Conservation (phyloP, 2,888 invertebrate species). For the Eupelmus urozonus region DNA sequence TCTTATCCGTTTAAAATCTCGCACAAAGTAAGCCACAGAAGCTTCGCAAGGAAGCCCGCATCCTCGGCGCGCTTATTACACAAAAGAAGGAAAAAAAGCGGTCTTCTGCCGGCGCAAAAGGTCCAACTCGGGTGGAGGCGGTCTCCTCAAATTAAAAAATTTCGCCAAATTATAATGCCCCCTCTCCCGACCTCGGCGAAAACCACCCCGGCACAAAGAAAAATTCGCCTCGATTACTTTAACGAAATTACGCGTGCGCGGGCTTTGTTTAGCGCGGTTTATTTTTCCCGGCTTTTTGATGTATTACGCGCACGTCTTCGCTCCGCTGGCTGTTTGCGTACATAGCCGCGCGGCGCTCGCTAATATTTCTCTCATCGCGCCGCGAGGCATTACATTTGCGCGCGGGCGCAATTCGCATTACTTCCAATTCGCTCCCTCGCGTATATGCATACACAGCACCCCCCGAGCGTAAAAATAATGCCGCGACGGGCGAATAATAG, state of each 20-base stretch:
- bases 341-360: background rate
- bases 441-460: no score
- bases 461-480: constrained; percentile 46
- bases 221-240: background rate
- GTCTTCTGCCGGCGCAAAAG: no score
- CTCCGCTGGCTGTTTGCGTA: constrained; percentile 3
- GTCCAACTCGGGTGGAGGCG: no score
- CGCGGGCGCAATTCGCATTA: constrained; percentile 35
- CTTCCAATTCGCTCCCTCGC: constrained; percentile 32
- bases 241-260: constrained; percentile 19
- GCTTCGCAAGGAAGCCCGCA: no score
- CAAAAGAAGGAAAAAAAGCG: no score
- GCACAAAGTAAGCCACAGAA: no score
- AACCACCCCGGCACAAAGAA: no score
- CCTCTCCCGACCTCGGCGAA: no score
- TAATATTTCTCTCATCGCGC: constrained; percentile 57
- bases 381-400: constrained; percentile 45
- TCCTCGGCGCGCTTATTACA: no score
- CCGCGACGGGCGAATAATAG: constrained; percentile 20
- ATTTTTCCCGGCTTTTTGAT: constrained; percentile 33
- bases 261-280: background rate
- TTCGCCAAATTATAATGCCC: background rate
- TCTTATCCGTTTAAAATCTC: background rate
- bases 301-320: constrained; percentile 35
- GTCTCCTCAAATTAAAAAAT: constrained; percentile 15